Percentiles rank a stretch among this genome's conserved stretches.
phyloP scores from a whole-genome alignment of 2,888 invertebrate genomes.

The Drosophila subsilvestris region DNA sequence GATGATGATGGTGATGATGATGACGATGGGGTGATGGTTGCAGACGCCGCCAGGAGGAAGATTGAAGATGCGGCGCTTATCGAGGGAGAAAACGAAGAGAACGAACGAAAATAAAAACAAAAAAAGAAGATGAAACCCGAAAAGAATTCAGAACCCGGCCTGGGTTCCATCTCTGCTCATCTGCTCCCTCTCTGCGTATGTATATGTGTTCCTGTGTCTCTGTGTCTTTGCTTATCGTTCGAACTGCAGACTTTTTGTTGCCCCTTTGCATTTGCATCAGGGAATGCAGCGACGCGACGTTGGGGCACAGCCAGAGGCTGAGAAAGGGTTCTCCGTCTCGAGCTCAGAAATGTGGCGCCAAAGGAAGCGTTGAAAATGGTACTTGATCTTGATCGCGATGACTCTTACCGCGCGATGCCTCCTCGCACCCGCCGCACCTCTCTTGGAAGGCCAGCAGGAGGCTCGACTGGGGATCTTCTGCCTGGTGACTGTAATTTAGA shows the following conservation, averaged over 20 bases:
- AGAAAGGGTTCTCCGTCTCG: constrained; percentile 53
- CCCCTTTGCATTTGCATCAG: constrained; percentile 59
- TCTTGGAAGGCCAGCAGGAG: not conserved
- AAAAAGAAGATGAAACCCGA: constrained; percentile 43
- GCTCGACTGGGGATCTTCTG: constrained; percentile 12
- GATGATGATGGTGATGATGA: constrained; percentile 45
- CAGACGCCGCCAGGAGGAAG: constrained; percentile 69
- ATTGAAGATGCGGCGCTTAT: constrained; percentile 83
- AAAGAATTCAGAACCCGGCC: constrained; percentile 65
- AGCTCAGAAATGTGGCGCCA: constrained; percentile 75
- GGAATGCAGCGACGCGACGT: constrained; percentile 49
- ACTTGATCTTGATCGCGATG: constrained; percentile 72
- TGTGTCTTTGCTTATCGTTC: constrained; percentile 69
- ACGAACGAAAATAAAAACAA: constrained; percentile 30
- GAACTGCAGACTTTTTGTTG: constrained; percentile 66
- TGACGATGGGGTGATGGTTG: constrained; percentile 39
- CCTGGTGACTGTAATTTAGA: constrained; percentile 76
- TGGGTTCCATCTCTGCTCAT: constrained; percentile 44
- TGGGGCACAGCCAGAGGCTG: constrained; percentile 55
- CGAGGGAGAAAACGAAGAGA: constrained; percentile 58
- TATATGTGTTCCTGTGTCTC: not conserved
- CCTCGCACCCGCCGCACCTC: not conserved
- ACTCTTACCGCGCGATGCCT: constrained; percentile 2
- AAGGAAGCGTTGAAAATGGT: constrained; percentile 74
- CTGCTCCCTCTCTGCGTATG: constrained; percentile 55